A percentile compares a stretch with the other conserved stretches of the same genome.
Evolutionary conservation across 2,797 vertebrate species (phyloP).

Genomic region (Cuculus canorus): DNA sequence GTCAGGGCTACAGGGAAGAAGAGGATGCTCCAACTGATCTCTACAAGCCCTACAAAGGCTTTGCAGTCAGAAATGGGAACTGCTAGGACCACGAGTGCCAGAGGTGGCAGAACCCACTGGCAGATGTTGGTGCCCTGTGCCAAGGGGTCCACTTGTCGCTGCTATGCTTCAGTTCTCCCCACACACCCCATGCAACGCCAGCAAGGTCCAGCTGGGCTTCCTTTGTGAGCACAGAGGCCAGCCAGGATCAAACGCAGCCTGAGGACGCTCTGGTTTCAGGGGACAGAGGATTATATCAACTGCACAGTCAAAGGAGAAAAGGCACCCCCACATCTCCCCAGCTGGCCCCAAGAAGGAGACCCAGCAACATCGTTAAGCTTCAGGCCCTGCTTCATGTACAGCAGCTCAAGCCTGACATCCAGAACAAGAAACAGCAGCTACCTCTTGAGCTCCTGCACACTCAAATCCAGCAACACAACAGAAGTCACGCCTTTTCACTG

Average conservation of each 20-base stretch:
- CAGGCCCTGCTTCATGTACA: neutral
- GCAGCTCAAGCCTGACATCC: neutral
- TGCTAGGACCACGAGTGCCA: rapidly evolving
- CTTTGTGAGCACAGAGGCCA: neutral
- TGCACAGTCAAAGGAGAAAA: neutral
- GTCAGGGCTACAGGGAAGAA: slow-evolving; percentile 10
- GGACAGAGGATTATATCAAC: neutral
- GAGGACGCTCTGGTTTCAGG: neutral
- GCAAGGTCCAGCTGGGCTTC: neutral
- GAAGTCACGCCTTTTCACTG: neutral
- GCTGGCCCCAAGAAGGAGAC: neutral
- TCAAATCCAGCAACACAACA: neutral
- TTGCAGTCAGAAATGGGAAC: neutral
- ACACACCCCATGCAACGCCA: rapidly evolving
- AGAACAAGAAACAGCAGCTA: neutral
- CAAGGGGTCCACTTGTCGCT: neutral
- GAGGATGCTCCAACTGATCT: neutral
- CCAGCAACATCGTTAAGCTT: neutral
- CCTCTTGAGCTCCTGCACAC: neutral
- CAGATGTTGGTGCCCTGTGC: neutral
- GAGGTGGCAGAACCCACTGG: neutral
- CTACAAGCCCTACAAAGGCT: neutral
- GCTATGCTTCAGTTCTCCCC: neutral
- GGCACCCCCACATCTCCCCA: neutral
- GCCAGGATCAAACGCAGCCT: neutral